These are phyloP conservation scores for Irena cyanogastra DNA, from an alignment of 2,113 vertebrate genomes.

Conservation along the genomic window DNA sequence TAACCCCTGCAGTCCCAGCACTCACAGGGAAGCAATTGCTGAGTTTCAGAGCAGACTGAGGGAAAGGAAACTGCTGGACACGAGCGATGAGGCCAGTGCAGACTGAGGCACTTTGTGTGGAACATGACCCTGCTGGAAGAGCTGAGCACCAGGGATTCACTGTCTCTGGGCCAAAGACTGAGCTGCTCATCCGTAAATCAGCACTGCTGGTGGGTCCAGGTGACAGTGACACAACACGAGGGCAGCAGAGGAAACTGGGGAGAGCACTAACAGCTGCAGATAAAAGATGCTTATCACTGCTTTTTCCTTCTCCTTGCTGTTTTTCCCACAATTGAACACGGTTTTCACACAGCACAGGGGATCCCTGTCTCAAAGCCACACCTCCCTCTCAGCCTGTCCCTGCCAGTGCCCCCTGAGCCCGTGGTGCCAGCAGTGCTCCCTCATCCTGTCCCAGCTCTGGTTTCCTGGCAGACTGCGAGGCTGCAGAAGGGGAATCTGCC, in stretches of 20 bases:
- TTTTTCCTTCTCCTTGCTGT: not conserved
- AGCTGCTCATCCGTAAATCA: not conserved
- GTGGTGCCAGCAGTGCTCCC: not conserved
- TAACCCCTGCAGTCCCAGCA: not conserved
- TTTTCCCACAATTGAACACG: not conserved
- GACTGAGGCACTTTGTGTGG: not conserved
- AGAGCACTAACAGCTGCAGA: not conserved
- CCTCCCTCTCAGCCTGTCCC: fast-evolving
- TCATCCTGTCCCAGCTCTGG: not conserved
- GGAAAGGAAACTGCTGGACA: not conserved
- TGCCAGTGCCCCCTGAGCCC: not conserved
- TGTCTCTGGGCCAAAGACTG: not conserved
- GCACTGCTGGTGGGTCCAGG: not conserved
- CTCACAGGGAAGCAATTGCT: not conserved
- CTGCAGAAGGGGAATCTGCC: not conserved
- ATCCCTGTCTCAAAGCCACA: not conserved
- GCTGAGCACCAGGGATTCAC: not conserved
- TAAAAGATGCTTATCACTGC: not conserved
- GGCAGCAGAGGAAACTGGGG: not conserved
- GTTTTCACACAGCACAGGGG: not conserved
- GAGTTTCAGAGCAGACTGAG: not conserved
- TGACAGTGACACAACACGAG: not conserved
- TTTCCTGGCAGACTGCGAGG: not conserved
- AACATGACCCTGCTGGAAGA: not conserved
- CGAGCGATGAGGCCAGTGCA: not conserved